Evolutionary conservation across 1,140 invertebrate species (phyloP).

Genomic region (Leucophenga varia): DNA sequence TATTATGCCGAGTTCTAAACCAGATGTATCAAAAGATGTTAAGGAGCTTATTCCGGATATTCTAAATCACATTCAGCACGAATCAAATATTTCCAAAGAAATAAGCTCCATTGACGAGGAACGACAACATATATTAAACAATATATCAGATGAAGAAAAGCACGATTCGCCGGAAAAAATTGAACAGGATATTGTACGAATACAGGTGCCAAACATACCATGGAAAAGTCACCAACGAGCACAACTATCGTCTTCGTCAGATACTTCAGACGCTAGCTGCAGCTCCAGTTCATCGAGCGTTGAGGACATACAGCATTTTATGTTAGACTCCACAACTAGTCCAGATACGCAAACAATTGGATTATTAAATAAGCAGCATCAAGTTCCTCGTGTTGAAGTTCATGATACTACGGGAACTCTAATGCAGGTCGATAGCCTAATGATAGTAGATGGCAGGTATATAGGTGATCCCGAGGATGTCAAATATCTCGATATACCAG

Average conservation of each 20-base stretch:
- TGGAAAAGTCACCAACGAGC: slow-evolving; percentile 59
- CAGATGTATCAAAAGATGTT: slow-evolving; percentile 48
- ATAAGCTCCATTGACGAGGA: slow-evolving; percentile 9
- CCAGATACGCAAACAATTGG: slow-evolving; percentile 45
- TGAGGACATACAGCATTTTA: slow-evolving; percentile 54
- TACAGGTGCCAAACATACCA: slow-evolving; percentile 65
- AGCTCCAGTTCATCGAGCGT: slow-evolving; percentile 45
- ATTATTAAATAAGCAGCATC: slow-evolving; percentile 28
- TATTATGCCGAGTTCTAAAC: slow-evolving; percentile 22
- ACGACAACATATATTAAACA: slow-evolving; percentile 5
- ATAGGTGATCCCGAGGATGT: slow-evolving; percentile 55
- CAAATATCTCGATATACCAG: slow-evolving; percentile 47
- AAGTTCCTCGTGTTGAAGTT: slow-evolving; percentile 66
- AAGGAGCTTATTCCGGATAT: slow-evolving; percentile 50
- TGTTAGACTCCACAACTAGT: slow-evolving; percentile 55
- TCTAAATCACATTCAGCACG: slow-evolving; percentile 34
- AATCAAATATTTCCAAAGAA: slow-evolving; percentile 19
- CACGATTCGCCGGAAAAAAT: slow-evolving; percentile 59
- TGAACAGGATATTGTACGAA: slow-evolving; percentile 52
- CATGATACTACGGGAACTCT: slow-evolving; percentile 67
- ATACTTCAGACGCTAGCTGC: slow-evolving; percentile 38
- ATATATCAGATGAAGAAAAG: slow-evolving; percentile 44
- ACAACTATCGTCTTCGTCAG: slow-evolving; percentile 35
- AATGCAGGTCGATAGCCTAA: slow-evolving; percentile 63
- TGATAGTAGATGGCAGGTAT: slow-evolving; percentile 58